Evolutionary conservation across 2,797 vertebrate species (phyloP).

Genomic region (Phyllotis vaccarum): DNA sequence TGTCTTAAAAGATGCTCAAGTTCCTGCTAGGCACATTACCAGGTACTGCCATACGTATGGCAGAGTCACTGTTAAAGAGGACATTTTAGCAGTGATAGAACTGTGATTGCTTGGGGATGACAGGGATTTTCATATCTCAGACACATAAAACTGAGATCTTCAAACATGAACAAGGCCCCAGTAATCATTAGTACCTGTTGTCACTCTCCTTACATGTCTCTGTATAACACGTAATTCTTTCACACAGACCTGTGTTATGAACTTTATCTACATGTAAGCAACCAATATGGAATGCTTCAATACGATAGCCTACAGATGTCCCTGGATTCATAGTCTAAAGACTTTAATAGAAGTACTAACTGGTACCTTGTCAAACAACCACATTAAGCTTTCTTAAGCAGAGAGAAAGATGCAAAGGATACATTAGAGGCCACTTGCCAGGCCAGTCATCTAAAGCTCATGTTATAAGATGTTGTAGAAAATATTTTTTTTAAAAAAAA

Average conservation of each 20-base stretch:
- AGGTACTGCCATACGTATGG: not conserved
- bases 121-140: too few species aligned
- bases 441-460: constrained; percentile 47
- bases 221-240: constrained; percentile 50
- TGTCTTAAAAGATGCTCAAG: not conserved
- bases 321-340: constrained; percentile 56
- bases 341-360: not conserved
- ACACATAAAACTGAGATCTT: not conserved
- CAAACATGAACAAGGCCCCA: not conserved
- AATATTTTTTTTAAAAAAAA: not conserved
- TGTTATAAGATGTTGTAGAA: not conserved
- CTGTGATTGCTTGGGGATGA: rapidly evolving
- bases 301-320: constrained; percentile 30
- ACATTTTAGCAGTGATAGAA: not conserved
- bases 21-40: not conserved
- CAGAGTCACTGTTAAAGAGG: not conserved
- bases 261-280: constrained; percentile 59
- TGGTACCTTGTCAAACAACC: constrained; percentile 69
- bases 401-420: constrained; percentile 18
- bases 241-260: not conserved
- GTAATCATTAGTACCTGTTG: not conserved
- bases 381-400: constrained; percentile 71
- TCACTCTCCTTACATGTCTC: not conserved
- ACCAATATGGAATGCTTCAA: not conserved
- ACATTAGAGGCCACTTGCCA: not conserved